Percentiles rank a stretch among this genome's conserved stretches.
These are phyloP conservation scores for Bos taurus DNA, from an alignment of 2,113 vertebrate genomes.

Conservation along the genomic window DNA sequence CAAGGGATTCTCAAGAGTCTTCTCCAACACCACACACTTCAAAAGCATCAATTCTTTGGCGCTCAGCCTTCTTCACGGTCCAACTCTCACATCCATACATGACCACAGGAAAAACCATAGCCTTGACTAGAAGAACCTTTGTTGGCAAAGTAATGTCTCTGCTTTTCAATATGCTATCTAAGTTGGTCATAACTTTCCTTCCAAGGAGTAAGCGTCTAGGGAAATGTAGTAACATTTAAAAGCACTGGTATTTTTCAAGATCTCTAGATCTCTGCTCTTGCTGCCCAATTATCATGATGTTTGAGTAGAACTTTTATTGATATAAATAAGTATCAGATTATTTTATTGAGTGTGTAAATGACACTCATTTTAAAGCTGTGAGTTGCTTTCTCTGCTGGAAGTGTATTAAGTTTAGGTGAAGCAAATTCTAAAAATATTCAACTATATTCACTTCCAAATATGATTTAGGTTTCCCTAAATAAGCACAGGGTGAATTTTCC, in stretches of 20 bases:
- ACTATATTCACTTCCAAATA: constrained; percentile 37
- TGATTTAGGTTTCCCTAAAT: neutral
- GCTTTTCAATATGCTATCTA: too few species aligned
- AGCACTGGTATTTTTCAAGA: neutral
- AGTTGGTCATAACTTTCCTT: too few species aligned
- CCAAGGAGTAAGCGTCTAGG: too few species aligned
- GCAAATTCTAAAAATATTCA: constrained; percentile 22
- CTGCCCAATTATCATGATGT: neutral
- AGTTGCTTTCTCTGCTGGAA: constrained; percentile 6
- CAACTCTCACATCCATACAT: too few species aligned
- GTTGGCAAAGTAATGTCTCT: too few species aligned
- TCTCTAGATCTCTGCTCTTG: neutral
- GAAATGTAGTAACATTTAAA: neutral
- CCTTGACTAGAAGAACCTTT: too few species aligned
- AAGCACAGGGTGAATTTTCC: neutral
- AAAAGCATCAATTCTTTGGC: too few species aligned
- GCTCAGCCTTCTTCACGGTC: too few species aligned
- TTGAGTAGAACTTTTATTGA: neutral
- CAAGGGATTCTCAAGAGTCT: too few species aligned
- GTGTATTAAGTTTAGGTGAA: neutral
- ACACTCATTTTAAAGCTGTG: constrained; percentile 4
- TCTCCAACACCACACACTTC: too few species aligned
- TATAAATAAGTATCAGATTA: neutral
- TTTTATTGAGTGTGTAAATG: neutral
- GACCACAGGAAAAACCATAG: too few species aligned